Evolutionary conservation across 2,888 invertebrate genomes (phyloP).

Genomic region (Oligia fasciuncula): DNA sequence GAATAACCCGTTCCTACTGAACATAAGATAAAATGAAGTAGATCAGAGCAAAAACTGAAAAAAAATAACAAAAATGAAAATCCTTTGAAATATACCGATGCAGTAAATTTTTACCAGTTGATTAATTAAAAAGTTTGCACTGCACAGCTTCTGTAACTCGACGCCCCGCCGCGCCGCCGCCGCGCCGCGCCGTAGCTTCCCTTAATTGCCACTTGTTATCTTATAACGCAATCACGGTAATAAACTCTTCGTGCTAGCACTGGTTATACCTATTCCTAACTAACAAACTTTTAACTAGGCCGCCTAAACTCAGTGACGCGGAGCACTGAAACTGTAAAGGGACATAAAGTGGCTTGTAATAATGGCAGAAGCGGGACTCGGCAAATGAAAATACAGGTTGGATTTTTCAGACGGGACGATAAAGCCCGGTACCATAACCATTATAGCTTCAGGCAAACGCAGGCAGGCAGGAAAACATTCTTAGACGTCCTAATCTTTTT

Average conservation of each 20-base stretch:
- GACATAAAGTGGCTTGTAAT: neutral
- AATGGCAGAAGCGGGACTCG: neutral
- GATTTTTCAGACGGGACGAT: neutral
- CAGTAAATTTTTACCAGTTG: too few species aligned
- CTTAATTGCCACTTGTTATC: constrained; percentile 30
- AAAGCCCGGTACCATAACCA: neutral
- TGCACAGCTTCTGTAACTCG: neutral
- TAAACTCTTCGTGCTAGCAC: neutral
- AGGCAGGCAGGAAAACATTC: neutral
- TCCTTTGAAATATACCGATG: neutral
- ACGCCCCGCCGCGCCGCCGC: too few species aligned
- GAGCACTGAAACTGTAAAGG: constrained; percentile 6
- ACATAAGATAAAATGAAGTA: neutral
- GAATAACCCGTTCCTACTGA: neutral
- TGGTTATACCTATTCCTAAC: constrained; percentile 15
- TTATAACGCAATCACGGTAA: neutral
- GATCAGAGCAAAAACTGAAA: neutral
- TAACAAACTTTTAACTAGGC: constrained; percentile 5
- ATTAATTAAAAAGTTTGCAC: neutral
- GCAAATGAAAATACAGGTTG: neutral
- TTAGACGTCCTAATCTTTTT: neutral
- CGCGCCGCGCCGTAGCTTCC: neutral
- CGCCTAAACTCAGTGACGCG: neutral
- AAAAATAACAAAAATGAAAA: neutral
- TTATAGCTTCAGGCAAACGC: neutral